Evolutionary conservation across 2,113 vertebrate genomes (phyloP), one percentile per base, ranked within the genome.

Genomic region (Onychostoma macrolepis): DNA sequence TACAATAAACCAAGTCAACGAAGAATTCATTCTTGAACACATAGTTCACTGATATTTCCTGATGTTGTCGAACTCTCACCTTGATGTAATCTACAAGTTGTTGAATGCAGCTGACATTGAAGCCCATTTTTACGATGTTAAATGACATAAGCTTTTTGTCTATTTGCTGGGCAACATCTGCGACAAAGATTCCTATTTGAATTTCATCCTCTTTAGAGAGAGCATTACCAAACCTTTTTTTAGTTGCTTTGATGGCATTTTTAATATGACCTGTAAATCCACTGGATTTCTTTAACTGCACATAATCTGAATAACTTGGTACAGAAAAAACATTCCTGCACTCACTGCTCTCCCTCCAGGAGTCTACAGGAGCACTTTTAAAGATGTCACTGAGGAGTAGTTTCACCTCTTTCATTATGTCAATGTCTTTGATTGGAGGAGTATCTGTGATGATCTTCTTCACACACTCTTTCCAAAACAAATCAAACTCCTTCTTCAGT

Each of bases 371-470:
- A 41, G 85, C 38, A 8, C 28, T 13, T 50, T 86, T 67, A 69
- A 56, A 26, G n/a, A 69, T 13, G n/a, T 91, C 82, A 1, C 86
- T 38, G 4, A 95, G 85, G 77, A 93, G 87, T 6, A 80, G 17
- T 38, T 91, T 61, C 2, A 93, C 80, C 0, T 94, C 92, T 4
- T 2, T 17, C 33, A 89, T 65, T 0, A 94, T 88, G 74, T 93
- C 0, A 15, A 92, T 88, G 1, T 6, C 3, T 2, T 93, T 84
- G 3, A 45, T 1, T 3, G 7, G 36, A 17, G 7, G 36, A 17
- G 4, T 17, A 0, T 53, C 15, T 19, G 48, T 17, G 15, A 53
- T 17, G 13, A 92, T 45, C 24, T 88, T 86, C 0, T 33, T 0
- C 2, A 94, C 30, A 90, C 89, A 92, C 1, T 0, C 0, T 0